These are phyloP conservation scores for Neodiprion virginianus DNA, from an alignment of 1,140 invertebrate species.

Conservation along the genomic window DNA sequence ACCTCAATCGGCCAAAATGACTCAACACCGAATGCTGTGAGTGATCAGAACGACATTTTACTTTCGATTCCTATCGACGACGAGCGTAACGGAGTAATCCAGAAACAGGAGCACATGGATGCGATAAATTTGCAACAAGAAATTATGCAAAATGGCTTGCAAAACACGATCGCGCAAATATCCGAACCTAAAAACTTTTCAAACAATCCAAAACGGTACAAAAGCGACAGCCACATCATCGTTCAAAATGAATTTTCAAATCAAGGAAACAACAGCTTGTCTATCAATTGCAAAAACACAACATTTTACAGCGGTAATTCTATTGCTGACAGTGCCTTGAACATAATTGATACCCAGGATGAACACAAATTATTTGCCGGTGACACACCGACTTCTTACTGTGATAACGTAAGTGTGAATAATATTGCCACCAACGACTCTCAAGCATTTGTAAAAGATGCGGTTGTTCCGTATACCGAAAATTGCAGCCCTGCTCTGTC, in stretches of 20 bases:
- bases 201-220: conserved; percentile 27
- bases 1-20: conserved; percentile 19
- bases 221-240: conserved; percentile 24
- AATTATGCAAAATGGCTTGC: conserved; percentile 48
- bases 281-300: conserved; percentile 11
- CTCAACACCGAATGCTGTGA: conserved; percentile 15
- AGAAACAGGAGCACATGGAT: conserved; percentile 14
- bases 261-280: conserved; percentile 5
- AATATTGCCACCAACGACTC: conserved; percentile 33
- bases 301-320: conserved; percentile 33
- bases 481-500: conserved; percentile 22
- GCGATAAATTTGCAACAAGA: conserved; percentile 51
- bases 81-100: conserved; percentile 17
- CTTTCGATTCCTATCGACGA: neutral
- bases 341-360: conserved; percentile 32
- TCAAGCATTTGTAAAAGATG: conserved; percentile 34
- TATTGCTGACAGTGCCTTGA: conserved; percentile 40
- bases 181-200: conserved; percentile 33
- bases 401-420: conserved; percentile 12
- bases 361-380: neutral
- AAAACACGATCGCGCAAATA: conserved; percentile 48
- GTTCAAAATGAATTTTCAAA: conserved; percentile 9
- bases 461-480: conserved; percentile 27
- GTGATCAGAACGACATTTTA: neutral
- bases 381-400: neutral